These are phyloP conservation scores for Hemithea aestivaria DNA, from an alignment of 2,888 invertebrate genomes.

Conservation along the genomic window DNA sequence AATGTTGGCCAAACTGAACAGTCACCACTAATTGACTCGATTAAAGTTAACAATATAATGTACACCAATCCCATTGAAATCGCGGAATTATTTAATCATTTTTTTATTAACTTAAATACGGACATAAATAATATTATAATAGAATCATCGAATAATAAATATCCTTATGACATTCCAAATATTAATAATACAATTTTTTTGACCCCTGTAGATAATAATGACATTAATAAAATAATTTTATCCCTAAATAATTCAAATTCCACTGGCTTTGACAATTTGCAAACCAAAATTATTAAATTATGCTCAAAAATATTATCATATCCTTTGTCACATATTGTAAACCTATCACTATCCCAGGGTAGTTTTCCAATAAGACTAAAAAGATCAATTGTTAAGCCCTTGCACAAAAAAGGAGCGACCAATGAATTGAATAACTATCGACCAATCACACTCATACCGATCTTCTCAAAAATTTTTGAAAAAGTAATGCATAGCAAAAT, in stretches of 20 bases:
- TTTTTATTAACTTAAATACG: slow-evolving; percentile 2
- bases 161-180: not conserved
- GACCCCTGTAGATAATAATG: slow-evolving; percentile 3
- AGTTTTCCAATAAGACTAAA: slow-evolving; percentile 16
- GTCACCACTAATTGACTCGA: too few relatives aligned
- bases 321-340: slow-evolving; percentile 8
- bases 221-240: slow-evolving; percentile 7
- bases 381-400: slow-evolving; percentile 13
- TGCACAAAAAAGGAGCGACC: slow-evolving; percentile 15
- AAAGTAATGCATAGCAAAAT: slow-evolving; percentile 7
- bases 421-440: slow-evolving; percentile 10
- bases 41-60: too few relatives aligned
- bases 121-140: not conserved
- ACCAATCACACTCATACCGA: slow-evolving; percentile 15
- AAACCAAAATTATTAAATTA: slow-evolving; percentile 13
- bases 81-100: slow-evolving; percentile 5
- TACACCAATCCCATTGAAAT: not conserved
- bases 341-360: slow-evolving; percentile 11
- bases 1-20: too few relatives aligned
- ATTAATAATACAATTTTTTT: slow-evolving; percentile 9
- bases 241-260: slow-evolving; percentile 14
- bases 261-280: slow-evolving; percentile 14
- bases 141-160: not conserved
- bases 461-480: slow-evolving; percentile 19
- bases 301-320: not conserved